Base-by-base conservation (phyloP, 2,888 invertebrate genomes). In the Acronicta alni region DNA sequence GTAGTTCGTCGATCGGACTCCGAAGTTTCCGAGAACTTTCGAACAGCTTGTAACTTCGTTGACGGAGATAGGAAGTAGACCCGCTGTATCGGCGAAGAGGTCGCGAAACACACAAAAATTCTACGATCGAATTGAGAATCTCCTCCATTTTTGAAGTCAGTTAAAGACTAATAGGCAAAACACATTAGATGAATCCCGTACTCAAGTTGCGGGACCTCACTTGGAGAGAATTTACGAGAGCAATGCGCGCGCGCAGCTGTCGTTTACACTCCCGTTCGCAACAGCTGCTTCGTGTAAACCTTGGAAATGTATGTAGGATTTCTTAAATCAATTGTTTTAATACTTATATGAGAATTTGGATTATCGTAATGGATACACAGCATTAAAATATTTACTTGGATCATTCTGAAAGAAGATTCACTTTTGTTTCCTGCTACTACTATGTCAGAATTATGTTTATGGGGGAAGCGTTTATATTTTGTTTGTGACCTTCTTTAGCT, bases 231-330 rank as follows among this genome's bases (percentile, higher is more conserved):
- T 88, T 86, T 88, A 87, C 77, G 86, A 81, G 79, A 67, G 61
- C 20, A 38, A 41, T 72, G 76, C 82, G 75, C 76, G 52, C n/a
- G 56, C 78, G 82, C 89, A 89, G 89, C 89, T 89, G 89, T 83
- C 75, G 65, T 69, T 44, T 60, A 72, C 57, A 67, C 67, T 72
- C 82, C 71, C 38, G 51, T 51, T 32, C 15, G 69, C 76, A 75
- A 78, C 77, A 74, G 72, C 79, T 80, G 81, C 59, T 67, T 71
- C 72, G 67, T 71, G 69, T 77, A 78, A 76, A 77, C 67, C 69
- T 69, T 47, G 54, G 35, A 64, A 56, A 64, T 68, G 61, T 49
- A 56, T 67, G 62, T 55, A 55, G 32, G 41, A 48, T 61, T 58
- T 60, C 54, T 64, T 64, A 15, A 61, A 53, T 26, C 44, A 49